Evolutionary conservation across 2,113 vertebrate genomes (phyloP).

Genomic region (Charina bottae): DNA sequence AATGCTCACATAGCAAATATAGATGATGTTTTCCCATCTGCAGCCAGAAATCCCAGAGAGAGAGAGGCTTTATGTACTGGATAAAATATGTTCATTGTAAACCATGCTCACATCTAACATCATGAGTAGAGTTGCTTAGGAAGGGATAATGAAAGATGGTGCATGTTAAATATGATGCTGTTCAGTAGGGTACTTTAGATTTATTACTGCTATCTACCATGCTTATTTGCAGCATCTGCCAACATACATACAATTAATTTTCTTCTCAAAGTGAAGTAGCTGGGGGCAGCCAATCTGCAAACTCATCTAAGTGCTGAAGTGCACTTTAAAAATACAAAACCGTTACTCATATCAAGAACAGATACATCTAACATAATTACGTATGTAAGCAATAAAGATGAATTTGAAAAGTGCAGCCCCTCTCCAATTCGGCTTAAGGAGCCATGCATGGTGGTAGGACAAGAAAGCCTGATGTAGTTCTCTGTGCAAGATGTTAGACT

Average conservation of each 20-base stretch:
- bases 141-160: neutral
- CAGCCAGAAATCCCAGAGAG: neutral
- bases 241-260: constrained; percentile 51
- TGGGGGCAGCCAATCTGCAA: constrained; percentile 45
- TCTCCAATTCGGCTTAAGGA: constrained; percentile 15
- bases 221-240: constrained; percentile 38
- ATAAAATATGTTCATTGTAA: constrained; percentile 6
- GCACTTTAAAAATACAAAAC: constrained; percentile 44
- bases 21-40: neutral
- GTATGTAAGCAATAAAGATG: constrained; percentile 15
- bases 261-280: constrained; percentile 40
- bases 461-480: neutral
- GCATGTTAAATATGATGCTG: neutral
- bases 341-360: constrained; percentile 35
- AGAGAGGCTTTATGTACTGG: neutral
- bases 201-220: constrained; percentile 36
- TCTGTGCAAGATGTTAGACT: neutral
- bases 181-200: constrained; percentile 35
- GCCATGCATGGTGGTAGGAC: neutral
- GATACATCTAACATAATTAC: constrained; percentile 40
- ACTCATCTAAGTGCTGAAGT: constrained; percentile 28
- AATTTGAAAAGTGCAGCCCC: constrained; percentile 18
- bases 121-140: constrained; percentile 1
- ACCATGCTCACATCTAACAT: neutral
- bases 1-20: neutral